Evolutionary conservation across 2,888 invertebrate genomes (phyloP).

Genomic region (Notodromas monacha): DNA sequence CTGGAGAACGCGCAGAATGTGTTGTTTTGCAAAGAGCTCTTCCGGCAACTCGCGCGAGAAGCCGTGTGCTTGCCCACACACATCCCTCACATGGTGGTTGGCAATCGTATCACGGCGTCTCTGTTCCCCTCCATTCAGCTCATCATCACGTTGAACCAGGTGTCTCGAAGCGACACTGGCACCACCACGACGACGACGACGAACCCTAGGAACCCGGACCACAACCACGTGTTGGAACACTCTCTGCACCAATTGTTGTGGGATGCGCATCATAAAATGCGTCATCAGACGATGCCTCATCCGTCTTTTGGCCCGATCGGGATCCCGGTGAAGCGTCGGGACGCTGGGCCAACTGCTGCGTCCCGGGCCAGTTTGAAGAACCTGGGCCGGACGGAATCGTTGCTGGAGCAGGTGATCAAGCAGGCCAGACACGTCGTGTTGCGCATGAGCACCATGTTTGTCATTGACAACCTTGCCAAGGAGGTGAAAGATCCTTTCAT

Average conservation of each 20-base stretch:
- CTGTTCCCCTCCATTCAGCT: constrained; percentile 73
- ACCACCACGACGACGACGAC: constrained; percentile 13
- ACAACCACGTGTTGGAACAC: constrained; percentile 78
- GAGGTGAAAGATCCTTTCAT: constrained; percentile 81
- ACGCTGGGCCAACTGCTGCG: constrained; percentile 67
- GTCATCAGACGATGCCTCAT: constrained; percentile 59
- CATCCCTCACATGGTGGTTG: constrained; percentile 83
- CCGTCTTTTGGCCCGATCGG: constrained; percentile 75
- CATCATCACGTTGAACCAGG: constrained; percentile 48
- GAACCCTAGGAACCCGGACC: background rate
- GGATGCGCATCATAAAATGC: constrained; percentile 66
- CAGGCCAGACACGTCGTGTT: constrained; percentile 85
- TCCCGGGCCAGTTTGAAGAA: constrained; percentile 54
- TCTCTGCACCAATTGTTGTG: constrained; percentile 69
- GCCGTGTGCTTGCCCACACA: constrained; percentile 71
- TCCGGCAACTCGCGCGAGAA: constrained; percentile 69
- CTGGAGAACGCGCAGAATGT: constrained; percentile 91
- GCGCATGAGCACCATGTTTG: constrained; percentile 60
- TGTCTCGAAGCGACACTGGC: constrained; percentile 22
- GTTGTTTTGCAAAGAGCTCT: constrained; percentile 78
- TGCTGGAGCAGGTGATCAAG: constrained; percentile 78
- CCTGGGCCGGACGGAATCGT: constrained; percentile 59
- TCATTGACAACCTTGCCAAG: constrained; percentile 63
- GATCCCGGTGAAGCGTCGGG: constrained; percentile 55
- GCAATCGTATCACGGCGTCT: constrained; percentile 82